These are phyloP conservation scores for Australoheros scitulus DNA, from an alignment of 2,113 vertebrate genomes.

Conservation along the genomic window DNA sequence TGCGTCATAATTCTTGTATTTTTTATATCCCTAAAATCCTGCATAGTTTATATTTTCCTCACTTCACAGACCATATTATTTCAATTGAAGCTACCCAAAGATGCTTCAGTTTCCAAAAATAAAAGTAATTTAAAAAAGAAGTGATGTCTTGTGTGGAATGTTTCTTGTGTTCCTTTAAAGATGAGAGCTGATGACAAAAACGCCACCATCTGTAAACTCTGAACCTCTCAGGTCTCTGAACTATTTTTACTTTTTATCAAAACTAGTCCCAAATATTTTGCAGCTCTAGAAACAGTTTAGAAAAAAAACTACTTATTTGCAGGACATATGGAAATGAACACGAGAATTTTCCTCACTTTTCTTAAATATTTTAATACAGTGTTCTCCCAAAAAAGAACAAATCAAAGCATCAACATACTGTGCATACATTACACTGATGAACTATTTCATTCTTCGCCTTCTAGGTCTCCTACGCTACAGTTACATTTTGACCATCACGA, in stretches of 20 bases:
- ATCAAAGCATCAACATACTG: constrained; percentile 70
- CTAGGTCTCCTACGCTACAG: constrained; percentile 64
- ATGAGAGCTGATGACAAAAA: not conserved
- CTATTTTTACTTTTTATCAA: not conserved
- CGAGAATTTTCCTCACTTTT: not conserved
- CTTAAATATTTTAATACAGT: constrained; percentile 71
- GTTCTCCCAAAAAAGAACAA: constrained; percentile 69
- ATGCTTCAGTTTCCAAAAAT: not conserved
- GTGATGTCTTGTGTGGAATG: not conserved
- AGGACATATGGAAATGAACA: not conserved
- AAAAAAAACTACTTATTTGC: not conserved
- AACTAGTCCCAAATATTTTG: not conserved
- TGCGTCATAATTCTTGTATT: not conserved
- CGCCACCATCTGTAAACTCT: too few relatives aligned
- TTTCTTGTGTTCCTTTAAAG: not conserved
- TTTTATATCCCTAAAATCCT: not conserved
- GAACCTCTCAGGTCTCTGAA: not conserved
- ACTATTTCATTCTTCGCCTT: constrained; percentile 63
- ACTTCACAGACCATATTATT: rapidly evolving
- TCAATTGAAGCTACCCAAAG: not conserved
- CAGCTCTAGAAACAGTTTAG: not conserved
- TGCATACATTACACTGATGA: constrained; percentile 61
- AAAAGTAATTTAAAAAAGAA: not conserved
- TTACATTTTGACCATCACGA: constrained; percentile 66
- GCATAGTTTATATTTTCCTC: not conserved